A percentile compares a stretch with the other conserved stretches of the same genome.
phyloP scores from a whole-genome alignment of 92 coral and sea anemone genomes.

The Paragorgia papillata region DNA sequence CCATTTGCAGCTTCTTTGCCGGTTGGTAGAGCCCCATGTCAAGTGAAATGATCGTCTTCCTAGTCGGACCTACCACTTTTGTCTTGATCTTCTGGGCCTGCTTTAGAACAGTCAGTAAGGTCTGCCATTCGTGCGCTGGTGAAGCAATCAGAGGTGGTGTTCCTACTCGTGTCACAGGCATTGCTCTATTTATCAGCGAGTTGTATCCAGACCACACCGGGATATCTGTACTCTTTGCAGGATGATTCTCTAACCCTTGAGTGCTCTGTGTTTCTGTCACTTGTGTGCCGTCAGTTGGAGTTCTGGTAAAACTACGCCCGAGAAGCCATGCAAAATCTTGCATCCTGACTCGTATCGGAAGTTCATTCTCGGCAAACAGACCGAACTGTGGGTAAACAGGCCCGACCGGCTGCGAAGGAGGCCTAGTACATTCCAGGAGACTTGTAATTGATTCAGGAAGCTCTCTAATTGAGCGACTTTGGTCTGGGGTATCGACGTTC shows the following conservation, averaged over 20 bases:
- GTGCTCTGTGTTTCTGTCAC: not conserved
- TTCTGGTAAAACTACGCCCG: conserved; percentile 41
- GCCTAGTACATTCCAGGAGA: conserved; percentile 56
- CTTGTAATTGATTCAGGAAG: conserved; percentile 52
- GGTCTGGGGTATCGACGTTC: conserved; percentile 38
- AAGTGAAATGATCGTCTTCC: conserved; percentile 54
- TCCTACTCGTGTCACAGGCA: conserved; percentile 43
- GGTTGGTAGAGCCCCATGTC: conserved; percentile 67
- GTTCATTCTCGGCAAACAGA: conserved; percentile 38
- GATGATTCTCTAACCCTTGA: conserved; percentile 45
- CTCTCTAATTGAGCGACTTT: conserved; percentile 56
- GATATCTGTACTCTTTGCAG: conserved; percentile 5
- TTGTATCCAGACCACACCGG: conserved; percentile 72
- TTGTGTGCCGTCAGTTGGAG: not conserved
- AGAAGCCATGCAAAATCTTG: conserved; percentile 62
- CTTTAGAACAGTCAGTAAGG: conserved; percentile 49
- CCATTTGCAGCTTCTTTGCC: conserved; percentile 51
- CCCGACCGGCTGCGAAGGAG: conserved; percentile 44
- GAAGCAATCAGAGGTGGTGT: conserved; percentile 56
- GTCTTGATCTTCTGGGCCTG: conserved; percentile 49
- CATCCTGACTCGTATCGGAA: conserved; percentile 30
- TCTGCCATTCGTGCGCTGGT: conserved; percentile 66
- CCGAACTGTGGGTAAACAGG: conserved; percentile 47
- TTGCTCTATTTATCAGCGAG: conserved; percentile 43
- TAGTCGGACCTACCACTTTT: conserved; percentile 51